Base-by-base conservation (phyloP, 2,888 invertebrate genomes). In the Cyrtodaria siliqua region DNA sequence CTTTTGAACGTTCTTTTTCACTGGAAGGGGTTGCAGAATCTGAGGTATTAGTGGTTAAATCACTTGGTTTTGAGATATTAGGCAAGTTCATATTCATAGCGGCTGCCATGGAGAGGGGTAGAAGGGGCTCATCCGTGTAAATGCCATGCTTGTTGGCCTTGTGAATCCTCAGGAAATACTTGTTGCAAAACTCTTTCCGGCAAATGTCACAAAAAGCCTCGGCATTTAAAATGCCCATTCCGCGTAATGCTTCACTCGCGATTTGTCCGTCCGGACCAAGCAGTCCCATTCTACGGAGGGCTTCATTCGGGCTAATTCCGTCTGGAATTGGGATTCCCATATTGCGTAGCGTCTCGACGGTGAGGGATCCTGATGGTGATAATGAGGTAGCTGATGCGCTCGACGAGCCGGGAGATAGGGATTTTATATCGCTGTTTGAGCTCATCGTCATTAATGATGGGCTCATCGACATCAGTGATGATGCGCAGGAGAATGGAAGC, bases 181-280 rank as follows among this genome's bases (percentile, higher is more conserved):
- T 86, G 83, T 92, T 92, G 81, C 92, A 90, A 82, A 93, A 91
- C 75, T 92, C 92, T 78, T 93, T 91, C 93, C 97, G 96, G 92
- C 98, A 98, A 72, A 97, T 95, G 93, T 97, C 97, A 93, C 98
- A 98, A 92, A 97, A 97, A n/a, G 97, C 97, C 90, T 97, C 97
- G 1, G 96, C 90, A 77, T 92, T 88, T n/a, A 89, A 83, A 24
- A 82, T 83, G 18, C 86, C 84, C 66, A 87, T 85, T 56, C 86
- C 84, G 50, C 86, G 75, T 16, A 85, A 72, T 16, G 76, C 66
- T 70, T 86, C 85, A 75, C 77, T 78, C 44, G 82, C 69, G 20
- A 80, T 79, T 64, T 75, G 84, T 52, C 79, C 75, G 56, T 73
- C 79, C 20, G 76, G 79, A 56, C 68, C 70, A 20, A 78, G 59